Percentiles rank a stretch among this genome's conserved stretches.
Conservation (phyloP, 2,113 vertebrate genomes). For the Neolamprologus toae region DNA sequence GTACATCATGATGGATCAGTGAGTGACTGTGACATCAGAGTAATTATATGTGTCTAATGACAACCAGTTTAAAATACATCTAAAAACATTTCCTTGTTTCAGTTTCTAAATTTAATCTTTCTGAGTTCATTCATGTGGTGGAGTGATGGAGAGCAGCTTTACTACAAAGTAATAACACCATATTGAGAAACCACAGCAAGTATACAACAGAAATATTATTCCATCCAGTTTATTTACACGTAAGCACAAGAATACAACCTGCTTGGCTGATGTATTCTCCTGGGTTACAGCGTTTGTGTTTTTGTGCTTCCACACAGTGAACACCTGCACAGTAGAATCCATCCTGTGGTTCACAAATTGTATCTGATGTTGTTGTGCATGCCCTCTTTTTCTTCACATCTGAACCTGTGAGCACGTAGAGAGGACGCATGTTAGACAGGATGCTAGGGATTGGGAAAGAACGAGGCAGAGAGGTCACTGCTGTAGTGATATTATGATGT, state of each 20-base stretch:
- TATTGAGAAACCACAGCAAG: neutral
- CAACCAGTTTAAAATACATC: neutral
- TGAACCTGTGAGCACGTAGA: neutral
- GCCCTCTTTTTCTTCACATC: neutral
- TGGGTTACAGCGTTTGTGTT: neutral
- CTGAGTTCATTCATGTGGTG: neutral
- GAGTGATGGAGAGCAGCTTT: neutral
- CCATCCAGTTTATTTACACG: neutral
- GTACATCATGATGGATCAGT: neutral
- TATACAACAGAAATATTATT: neutral
- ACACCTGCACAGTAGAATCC: constrained; percentile 1
- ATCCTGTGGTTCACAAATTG: neutral
- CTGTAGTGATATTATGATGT: neutral
- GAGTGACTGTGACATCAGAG: neutral
- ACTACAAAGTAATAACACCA: neutral
- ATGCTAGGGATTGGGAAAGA: neutral
- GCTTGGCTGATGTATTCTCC: neutral
- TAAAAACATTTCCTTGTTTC: neutral
- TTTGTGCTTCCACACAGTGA: neutral
- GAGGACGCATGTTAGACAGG: neutral
- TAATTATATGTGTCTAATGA: neutral
- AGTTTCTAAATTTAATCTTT: neutral
- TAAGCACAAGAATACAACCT: neutral
- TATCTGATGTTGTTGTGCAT: neutral
- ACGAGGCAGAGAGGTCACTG: neutral